Conservation (phyloP, 2,888 invertebrate species). For the Herminia tarsipennalis region DNA sequence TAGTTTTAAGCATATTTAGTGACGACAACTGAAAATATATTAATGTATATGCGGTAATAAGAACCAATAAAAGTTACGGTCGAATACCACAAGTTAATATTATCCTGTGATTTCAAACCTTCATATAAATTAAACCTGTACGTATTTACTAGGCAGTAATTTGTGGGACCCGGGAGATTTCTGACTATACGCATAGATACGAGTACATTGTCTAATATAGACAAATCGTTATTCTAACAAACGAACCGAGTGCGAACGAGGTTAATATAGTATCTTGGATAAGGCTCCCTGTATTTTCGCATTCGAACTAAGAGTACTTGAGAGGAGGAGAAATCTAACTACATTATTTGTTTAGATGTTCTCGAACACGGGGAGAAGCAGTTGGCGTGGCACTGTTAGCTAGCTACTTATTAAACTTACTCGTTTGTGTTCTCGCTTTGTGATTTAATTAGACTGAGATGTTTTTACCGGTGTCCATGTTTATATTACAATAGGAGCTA, state of each 20-base stretch:
- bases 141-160: background rate
- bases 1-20: too few species aligned
- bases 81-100: too few species aligned
- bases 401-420: slow-evolving; percentile 52
- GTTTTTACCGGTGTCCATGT: slow-evolving; percentile 27
- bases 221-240: slow-evolving; percentile 2
- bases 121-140: too few species aligned
- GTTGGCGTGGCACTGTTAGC: slow-evolving; percentile 48
- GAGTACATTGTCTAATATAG: background rate
- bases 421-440: slow-evolving; percentile 45
- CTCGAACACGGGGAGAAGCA: slow-evolving; percentile 45
- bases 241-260: slow-evolving; percentile 7
- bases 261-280: slow-evolving; percentile 18
- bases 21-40: too few species aligned
- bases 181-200: background rate
- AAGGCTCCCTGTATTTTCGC: slow-evolving; percentile 36
- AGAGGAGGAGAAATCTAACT: slow-evolving; percentile 51
- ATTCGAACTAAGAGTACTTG: slow-evolving; percentile 46
- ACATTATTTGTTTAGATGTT: slow-evolving; percentile 56
- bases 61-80: too few species aligned
- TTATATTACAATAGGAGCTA: too few species aligned
- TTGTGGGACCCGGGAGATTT: background rate
- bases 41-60: too few species aligned
- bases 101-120: too few species aligned
- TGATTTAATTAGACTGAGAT: slow-evolving; percentile 44